Percentiles rank a stretch among this genome's conserved stretches.
These are phyloP conservation scores for Ormyrus pomaceus DNA, from an alignment of 2,888 invertebrate genomes.

Conservation along the genomic window DNA sequence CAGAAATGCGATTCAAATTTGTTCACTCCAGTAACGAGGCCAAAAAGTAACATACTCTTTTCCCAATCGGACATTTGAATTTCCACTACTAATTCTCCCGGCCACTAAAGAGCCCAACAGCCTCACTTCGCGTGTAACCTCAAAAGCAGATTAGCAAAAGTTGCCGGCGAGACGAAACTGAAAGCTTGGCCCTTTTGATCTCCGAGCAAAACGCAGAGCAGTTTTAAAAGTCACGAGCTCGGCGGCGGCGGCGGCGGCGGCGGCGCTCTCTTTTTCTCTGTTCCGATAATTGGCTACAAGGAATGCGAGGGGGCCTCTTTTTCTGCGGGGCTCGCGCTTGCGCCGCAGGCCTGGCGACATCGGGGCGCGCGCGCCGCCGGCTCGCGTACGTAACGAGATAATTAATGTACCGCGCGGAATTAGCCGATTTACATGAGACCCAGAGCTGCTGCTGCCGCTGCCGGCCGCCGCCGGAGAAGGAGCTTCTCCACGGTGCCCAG, in stretches of 20 bases:
- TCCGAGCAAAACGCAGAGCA: no score
- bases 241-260: conserved; percentile 44
- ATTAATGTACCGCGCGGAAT: conserved; percentile 71
- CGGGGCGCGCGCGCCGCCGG: conserved; percentile 57
- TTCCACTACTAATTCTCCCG: no score
- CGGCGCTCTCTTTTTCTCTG: conserved; percentile 62
- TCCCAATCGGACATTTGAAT: not conserved
- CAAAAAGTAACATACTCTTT: conserved; percentile 27
- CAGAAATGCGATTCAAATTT: no score
- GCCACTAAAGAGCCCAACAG: no score
- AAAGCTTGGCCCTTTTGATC: no score
- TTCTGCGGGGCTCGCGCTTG: conserved; percentile 46
- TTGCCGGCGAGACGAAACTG: no score
- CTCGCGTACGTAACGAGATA: conserved; percentile 69
- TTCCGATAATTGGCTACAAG: conserved; percentile 64
- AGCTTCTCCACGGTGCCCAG: not conserved
- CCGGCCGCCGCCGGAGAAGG: not conserved
- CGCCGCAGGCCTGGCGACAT: conserved; percentile 56
- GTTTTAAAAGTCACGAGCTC: no score
- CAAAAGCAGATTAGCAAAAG: no score
- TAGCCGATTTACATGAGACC: conserved; percentile 71
- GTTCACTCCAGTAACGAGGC: not conserved
- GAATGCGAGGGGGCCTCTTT: conserved; percentile 59
- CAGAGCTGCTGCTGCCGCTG: not conserved
- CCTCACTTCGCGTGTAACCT: no score